A percentile compares a stretch with the other conserved stretches of the same genome.
phyloP scores from a whole-genome alignment of 2,113 vertebrate genomes.

The Potamarius usumacintae region DNA sequence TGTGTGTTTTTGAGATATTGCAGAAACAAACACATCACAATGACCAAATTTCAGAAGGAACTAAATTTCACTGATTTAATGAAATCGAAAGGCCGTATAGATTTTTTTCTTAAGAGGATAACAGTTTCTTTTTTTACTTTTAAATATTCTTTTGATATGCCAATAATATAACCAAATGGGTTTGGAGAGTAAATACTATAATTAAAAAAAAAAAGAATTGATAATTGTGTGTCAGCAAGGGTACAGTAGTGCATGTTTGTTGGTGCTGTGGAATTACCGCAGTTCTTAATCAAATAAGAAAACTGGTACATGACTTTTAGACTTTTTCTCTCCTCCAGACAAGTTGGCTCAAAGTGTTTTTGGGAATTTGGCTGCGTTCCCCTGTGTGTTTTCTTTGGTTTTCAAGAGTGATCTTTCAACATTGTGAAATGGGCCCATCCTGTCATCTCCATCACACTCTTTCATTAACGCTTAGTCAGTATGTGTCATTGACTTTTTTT shows the following conservation, averaged over 20 bases:
- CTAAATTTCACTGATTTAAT: too few species aligned
- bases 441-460: constrained; percentile 13
- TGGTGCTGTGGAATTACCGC: background rate
- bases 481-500: background rate
- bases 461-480: background rate
- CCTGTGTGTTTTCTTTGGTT: background rate
- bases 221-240: background rate
- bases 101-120: background rate
- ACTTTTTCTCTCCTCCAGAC: background rate
- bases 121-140: background rate
- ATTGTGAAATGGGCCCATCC: constrained; percentile 24
- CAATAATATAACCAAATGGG: background rate
- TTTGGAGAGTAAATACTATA: background rate
- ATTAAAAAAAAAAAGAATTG: background rate
- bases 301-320: background rate
- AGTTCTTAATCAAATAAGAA: background rate
- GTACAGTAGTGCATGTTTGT: background rate
- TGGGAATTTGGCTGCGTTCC: background rate
- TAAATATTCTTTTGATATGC: background rate
- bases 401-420: constrained; percentile 10
- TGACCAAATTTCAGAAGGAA: too few species aligned
- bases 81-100: too few species aligned
- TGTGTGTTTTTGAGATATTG: too few species aligned
- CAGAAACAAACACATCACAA: too few species aligned
- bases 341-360: background rate